Base-by-base conservation (phyloP, 2,113 vertebrate genomes). In the Dolichallabes microphthalmus region DNA sequence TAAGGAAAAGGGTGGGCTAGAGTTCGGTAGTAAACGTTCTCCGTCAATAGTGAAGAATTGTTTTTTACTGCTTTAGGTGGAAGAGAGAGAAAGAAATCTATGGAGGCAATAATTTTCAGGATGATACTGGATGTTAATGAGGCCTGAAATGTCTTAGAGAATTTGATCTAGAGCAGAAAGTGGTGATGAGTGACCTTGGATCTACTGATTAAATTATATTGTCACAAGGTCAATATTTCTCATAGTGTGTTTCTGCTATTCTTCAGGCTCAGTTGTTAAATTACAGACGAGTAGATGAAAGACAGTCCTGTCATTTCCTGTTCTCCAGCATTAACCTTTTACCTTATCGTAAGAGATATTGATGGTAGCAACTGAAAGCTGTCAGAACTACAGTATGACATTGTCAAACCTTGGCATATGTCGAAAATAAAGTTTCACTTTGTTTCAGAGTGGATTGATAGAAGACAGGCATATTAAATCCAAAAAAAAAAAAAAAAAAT, bases 131-230 rank as follows among this genome's bases (percentile, higher is more conserved):
- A 50, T 76, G 75, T 80, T 87, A 89, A 89, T 89, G 88, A 89
- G 80, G 80, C 88, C 84, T 82, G 78, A 89, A 89, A 89, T 87
- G 75, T 89, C 83, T 83, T 77, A 30, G 66, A 68, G 83, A 85
- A 60, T 87, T 89, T 87, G 86, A 89, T 89, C 53, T 71, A 87
- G 85, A 89, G 76, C 86, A 89, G 88, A 89, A 89, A 83, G 88
- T 85, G 82, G 78, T 82, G 83, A 83, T 77, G 57, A 80, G 86
- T 87, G 88, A 87, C 88, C 88, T 87, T 85, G 83, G 82, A 82
- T 80, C 75, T 52, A 35, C 71, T 83, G 88, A 89, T 89, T 87
- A 85, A 89, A 89, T 87, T 83, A 64, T 85, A 85, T 82, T 66
- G 76, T 61, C 83, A 76, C 75, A 80, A 82, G 86, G 88, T 74